A percentile compares a stretch with the other conserved stretches of the same genome.
These are phyloP conservation scores for Bombus waltoni DNA, from an alignment of 1,140 invertebrate genomes.

Conservation along the genomic window DNA sequence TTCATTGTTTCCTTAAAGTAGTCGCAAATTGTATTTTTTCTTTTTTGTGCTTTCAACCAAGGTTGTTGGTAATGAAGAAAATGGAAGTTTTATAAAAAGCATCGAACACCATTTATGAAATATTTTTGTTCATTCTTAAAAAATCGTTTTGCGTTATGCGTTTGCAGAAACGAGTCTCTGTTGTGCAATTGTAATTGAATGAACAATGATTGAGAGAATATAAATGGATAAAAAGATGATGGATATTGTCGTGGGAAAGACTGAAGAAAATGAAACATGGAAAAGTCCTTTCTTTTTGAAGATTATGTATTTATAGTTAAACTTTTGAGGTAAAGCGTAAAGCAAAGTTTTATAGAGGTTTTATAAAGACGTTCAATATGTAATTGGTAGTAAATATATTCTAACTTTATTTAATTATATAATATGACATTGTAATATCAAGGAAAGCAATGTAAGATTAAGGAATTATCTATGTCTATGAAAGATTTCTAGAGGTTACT, in stretches of 20 bases:
- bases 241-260: not conserved
- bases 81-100: not conserved
- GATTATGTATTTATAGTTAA: not conserved
- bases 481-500: not conserved
- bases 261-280: not conserved
- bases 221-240: not conserved
- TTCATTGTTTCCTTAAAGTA: not conserved
- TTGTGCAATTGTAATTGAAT: not conserved
- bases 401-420: too few relatives aligned
- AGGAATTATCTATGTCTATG: not conserved
- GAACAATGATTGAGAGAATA: not conserved
- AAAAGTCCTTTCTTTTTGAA: not conserved
- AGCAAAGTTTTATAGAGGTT: not conserved
- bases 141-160: not conserved
- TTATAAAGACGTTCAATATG: too few relatives aligned
- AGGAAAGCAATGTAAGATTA: too few relatives aligned
- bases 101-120: not conserved
- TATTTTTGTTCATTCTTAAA: not conserved
- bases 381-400: too few relatives aligned
- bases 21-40: not conserved
- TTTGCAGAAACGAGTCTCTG: not conserved
- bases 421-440: too few relatives aligned
- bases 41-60: not conserved
- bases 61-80: conserved; percentile 2
- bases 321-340: not conserved